Percentiles rank a stretch among this genome's conserved stretches.
Conservation (phyloP, 2,113 vertebrate species). For the Ramphastos sulfuratus region DNA sequence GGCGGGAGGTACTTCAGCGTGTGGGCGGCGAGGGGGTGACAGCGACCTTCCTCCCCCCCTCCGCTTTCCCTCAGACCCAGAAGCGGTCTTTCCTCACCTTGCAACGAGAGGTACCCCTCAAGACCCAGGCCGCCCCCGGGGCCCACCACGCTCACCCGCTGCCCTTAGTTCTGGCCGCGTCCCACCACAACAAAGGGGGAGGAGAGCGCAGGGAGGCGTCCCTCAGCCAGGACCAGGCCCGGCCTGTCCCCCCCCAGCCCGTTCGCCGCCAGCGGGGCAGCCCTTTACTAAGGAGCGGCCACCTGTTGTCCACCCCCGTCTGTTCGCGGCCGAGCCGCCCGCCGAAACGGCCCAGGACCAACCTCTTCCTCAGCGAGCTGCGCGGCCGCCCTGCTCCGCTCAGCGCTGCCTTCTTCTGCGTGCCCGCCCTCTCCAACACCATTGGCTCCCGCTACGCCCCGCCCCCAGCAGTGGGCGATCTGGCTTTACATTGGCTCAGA, state of each 20-base stretch:
- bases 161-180: background rate
- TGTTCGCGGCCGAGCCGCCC: background rate
- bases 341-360: background rate
- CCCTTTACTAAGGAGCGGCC: background rate
- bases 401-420: background rate
- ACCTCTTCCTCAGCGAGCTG: slow-evolving; percentile 3
- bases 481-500: background rate
- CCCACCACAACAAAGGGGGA: slow-evolving; percentile 29
- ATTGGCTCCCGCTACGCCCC: background rate
- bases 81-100: too few relatives aligned
- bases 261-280: background rate
- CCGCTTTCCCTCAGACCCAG: background rate
- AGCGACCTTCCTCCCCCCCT: background rate
- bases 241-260: background rate
- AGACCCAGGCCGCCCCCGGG: background rate
- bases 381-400: background rate
- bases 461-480: background rate
- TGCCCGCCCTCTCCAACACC: slow-evolving; percentile 9
- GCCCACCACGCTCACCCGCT: background rate
- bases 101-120: too few relatives aligned
- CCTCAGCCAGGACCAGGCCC: background rate
- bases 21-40: background rate
- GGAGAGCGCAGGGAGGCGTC: background rate
- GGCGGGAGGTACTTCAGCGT: fast-evolving
- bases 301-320: background rate